Conservation (phyloP, 1,140 invertebrate species). For the Neodiprion virginianus region DNA sequence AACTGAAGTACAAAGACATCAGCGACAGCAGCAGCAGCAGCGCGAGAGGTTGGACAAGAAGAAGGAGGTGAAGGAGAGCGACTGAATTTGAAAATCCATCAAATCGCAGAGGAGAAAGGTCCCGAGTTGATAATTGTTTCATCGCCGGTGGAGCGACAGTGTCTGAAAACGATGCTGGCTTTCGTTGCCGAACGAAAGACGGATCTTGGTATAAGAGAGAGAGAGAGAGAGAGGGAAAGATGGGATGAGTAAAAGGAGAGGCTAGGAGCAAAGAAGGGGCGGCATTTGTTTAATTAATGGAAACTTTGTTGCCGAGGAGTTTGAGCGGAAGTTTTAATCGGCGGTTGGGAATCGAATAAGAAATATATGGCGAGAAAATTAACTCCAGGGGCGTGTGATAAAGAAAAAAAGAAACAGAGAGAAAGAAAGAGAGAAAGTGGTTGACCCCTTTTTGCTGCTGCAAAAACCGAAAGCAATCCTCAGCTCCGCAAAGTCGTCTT, state of each 20-base stretch:
- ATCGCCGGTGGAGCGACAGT: neutral
- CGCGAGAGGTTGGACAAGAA: no score
- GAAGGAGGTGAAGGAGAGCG: no score
- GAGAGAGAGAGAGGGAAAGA: no score
- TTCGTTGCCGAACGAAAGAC: no score
- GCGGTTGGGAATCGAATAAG: neutral
- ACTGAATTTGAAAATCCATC: constrained; percentile 1
- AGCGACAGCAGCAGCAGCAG: no score
- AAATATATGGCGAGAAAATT: neutral
- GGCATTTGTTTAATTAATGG: constrained; percentile 6
- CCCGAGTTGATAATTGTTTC: neutral
- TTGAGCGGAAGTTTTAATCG: constrained; percentile 2
- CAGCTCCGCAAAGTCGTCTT: neutral
- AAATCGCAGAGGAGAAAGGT: neutral
- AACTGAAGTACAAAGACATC: no score
- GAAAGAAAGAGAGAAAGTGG: no score
- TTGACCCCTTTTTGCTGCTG: neutral
- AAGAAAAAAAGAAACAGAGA: no score
- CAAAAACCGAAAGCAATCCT: neutral
- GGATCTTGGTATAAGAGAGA: no score
- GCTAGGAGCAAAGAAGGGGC: neutral
- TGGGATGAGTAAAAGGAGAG: neutral
- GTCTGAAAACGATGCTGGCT: no score
- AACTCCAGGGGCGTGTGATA: no score
- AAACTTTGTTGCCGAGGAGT: constrained; percentile 7